Percentiles rank a stretch among this genome's conserved stretches.
These are phyloP conservation scores for Hypsopygia costalis DNA, from an alignment of 2,888 invertebrate species.

Conservation along the genomic window DNA sequence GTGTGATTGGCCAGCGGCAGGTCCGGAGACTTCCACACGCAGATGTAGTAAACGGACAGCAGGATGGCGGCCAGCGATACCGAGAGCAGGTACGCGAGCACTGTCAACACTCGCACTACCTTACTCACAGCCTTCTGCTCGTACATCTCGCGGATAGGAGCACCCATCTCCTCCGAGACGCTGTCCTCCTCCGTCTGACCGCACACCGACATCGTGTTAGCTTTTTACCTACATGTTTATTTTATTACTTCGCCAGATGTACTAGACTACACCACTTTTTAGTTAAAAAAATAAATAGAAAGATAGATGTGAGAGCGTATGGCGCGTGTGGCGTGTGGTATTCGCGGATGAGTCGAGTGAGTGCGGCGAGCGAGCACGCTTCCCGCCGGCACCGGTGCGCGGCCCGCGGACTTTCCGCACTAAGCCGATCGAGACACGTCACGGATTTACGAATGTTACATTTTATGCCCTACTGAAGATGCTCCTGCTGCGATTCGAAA, in stretches of 20 bases:
- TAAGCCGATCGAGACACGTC: slow-evolving; percentile 66
- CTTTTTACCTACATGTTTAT: slow-evolving; percentile 40
- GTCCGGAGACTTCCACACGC: slow-evolving; percentile 88
- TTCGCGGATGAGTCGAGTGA: slow-evolving; percentile 50
- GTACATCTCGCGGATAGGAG: slow-evolving; percentile 51
- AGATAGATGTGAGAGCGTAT: slow-evolving; percentile 35
- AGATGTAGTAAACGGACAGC: slow-evolving; percentile 89
- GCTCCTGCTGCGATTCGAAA: slow-evolving; percentile 26
- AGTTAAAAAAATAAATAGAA: slow-evolving; percentile 21
- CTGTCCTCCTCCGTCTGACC: slow-evolving; percentile 55
- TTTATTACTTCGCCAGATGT: slow-evolving; percentile 11
- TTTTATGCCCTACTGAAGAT: slow-evolving; percentile 43
- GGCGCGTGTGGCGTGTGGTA: slow-evolving; percentile 44
- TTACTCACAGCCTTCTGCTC: slow-evolving; percentile 67
- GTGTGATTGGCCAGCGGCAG: slow-evolving; percentile 50
- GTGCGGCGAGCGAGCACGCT: slow-evolving; percentile 28
- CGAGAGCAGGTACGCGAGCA: slow-evolving; percentile 90
- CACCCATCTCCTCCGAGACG: slow-evolving; percentile 47
- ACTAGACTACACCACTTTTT: slow-evolving; percentile 18
- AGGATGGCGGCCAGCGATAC: slow-evolving; percentile 92
- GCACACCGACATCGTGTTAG: slow-evolving; percentile 57
- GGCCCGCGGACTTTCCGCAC: slow-evolving; percentile 31
- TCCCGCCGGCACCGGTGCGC: slow-evolving; percentile 24
- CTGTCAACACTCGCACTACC: slow-evolving; percentile 85
- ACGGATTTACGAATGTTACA: slow-evolving; percentile 55